A percentile compares a stretch with the other conserved stretches of the same genome.
Conservation (phyloP, 1,140 invertebrate species). For the Pseudomyrmex sp. region DNA sequence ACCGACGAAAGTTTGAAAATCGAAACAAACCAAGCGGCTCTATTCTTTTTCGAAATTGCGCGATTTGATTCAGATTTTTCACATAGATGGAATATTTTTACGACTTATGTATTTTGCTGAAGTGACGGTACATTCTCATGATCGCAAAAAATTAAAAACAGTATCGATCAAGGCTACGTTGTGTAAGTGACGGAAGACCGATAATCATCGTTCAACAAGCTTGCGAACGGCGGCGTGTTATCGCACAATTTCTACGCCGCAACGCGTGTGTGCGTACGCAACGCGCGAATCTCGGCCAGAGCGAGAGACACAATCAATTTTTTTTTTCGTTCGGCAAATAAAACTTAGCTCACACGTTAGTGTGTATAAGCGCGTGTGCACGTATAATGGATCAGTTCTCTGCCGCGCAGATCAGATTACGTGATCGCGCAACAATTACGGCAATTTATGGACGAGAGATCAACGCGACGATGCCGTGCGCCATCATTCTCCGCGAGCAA, state of each 20-base stretch:
- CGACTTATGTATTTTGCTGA: too few relatives aligned
- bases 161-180: slow-evolving; percentile 14
- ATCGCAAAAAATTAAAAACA: neutral
- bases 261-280: neutral
- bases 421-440: slow-evolving; percentile 50
- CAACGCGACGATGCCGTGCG: slow-evolving; percentile 2
- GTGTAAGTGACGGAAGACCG: slow-evolving; percentile 14
- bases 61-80: too few relatives aligned
- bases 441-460: slow-evolving; percentile 42
- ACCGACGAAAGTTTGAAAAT: neutral
- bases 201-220: slow-evolving; percentile 28
- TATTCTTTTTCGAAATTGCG: too few relatives aligned
- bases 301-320: slow-evolving; percentile 44
- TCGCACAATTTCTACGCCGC: slow-evolving; percentile 19
- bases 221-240: slow-evolving; percentile 35
- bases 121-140: neutral
- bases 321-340: slow-evolving; percentile 46
- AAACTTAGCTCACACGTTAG: slow-evolving; percentile 10
- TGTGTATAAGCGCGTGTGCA: neutral
- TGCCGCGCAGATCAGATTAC: slow-evolving; percentile 42
- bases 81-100: neutral
- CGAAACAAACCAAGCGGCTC: neutral
- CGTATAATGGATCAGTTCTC: slow-evolving; percentile 14
- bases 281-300: neutral
- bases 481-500: neutral